Evolutionary conservation across 2,113 vertebrate species (phyloP).

Genomic region (Phrynosoma blainvillii): DNA sequence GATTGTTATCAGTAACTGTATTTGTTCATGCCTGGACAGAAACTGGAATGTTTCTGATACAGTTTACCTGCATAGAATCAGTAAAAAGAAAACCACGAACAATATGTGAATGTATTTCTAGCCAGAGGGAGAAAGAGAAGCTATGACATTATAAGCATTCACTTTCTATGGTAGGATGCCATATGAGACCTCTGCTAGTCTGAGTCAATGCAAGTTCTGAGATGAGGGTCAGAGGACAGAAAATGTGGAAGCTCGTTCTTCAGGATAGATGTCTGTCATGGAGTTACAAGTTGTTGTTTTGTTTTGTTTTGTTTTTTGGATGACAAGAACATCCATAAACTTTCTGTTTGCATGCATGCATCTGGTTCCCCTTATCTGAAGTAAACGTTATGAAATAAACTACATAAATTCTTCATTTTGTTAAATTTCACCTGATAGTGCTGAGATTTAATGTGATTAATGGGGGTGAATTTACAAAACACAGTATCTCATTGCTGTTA

Average conservation of each 20-base stretch:
- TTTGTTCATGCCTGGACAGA: not conserved
- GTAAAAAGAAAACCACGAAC: not conserved
- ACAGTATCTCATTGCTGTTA: conserved; percentile 12
- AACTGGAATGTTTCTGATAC: not conserved
- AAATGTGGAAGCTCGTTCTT: not conserved
- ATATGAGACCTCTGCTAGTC: not conserved
- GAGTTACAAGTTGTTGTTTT: not conserved
- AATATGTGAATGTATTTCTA: not conserved
- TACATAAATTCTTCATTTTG: not conserved
- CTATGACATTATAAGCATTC: not conserved
- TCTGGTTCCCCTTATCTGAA: not conserved
- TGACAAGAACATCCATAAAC: not conserved
- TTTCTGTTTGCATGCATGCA: not conserved
- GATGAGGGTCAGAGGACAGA: not conserved
- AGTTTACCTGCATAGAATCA: not conserved
- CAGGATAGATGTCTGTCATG: not conserved
- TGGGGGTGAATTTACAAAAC: conserved; percentile 9
- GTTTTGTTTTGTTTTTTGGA: not conserved
- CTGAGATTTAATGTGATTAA: conserved; percentile 34
- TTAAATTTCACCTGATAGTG: not conserved
- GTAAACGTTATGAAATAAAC: not conserved
- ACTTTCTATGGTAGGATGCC: too few relatives aligned
- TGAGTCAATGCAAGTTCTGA: not conserved
- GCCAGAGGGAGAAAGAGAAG: not conserved
- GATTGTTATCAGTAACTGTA: not conserved